phyloP scores from a whole-genome alignment of 1,140 invertebrate species.

The Muscidifurax raptorellus region DNA sequence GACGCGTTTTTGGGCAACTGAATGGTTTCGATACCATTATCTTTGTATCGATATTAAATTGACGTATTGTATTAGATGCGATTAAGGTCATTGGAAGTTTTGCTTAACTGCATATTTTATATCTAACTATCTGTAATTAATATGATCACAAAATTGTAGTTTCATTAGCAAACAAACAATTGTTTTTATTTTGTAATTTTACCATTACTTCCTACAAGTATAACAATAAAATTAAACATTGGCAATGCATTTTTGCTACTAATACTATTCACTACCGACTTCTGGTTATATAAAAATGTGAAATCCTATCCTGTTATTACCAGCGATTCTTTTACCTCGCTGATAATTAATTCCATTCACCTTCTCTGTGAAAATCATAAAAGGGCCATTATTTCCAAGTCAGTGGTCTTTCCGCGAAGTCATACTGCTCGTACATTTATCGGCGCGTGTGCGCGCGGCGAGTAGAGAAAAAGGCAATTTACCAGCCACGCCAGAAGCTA shows the following conservation, averaged over 20 bases:
- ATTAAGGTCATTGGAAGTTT: neutral
- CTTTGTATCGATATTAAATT: neutral
- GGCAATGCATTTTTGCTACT: too few species aligned
- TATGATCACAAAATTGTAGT: too few species aligned
- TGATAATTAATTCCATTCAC: neutral
- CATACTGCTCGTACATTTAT: constrained; percentile 7
- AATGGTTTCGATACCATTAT: neutral
- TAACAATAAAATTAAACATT: too few species aligned
- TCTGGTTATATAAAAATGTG: too few species aligned
- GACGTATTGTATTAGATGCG: neutral
- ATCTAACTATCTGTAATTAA: too few species aligned
- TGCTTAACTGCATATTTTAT: too few species aligned
- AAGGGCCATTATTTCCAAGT: neutral
- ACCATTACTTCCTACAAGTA: too few species aligned
- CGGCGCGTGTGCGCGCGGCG: neutral
- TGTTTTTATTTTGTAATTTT: too few species aligned
- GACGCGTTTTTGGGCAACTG: too few species aligned
- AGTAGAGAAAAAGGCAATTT: constrained; percentile 4
- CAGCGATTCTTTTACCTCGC: neutral
- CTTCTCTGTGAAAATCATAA: neutral
- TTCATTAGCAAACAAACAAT: too few species aligned
- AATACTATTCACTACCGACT: too few species aligned
- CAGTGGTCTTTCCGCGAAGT: constrained; percentile 13
- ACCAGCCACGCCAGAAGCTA: constrained; percentile 1
- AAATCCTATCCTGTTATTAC: neutral